Conservation (phyloP, 2,797 vertebrate genomes). For the Helicolenus hilgendorfi region DNA sequence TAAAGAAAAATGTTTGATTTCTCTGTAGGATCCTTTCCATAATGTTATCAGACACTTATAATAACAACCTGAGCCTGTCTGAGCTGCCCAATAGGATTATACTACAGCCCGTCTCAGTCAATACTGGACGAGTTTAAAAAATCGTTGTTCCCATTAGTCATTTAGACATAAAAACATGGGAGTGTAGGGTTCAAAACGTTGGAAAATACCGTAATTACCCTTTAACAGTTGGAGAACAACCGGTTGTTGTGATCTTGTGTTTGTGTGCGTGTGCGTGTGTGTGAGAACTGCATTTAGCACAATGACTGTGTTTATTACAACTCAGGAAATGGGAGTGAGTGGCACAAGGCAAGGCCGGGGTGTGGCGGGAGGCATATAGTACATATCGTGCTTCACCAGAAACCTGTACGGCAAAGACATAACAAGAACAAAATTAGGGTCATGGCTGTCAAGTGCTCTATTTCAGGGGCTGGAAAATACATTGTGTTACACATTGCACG, state of each 20-base stretch:
- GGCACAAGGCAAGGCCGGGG: slow-evolving; percentile 6
- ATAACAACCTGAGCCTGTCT: no score
- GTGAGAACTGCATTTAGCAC: slow-evolving; percentile 16
- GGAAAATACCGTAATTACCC: no score
- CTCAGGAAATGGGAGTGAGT: slow-evolving; percentile 43
- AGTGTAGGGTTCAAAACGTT: no score
- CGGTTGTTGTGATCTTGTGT: neutral
- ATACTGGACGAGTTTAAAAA: no score
- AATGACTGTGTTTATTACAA: slow-evolving; percentile 18
- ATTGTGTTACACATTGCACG: neutral
- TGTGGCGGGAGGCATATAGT: neutral
- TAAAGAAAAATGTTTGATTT: no score
- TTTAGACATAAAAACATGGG: no score
- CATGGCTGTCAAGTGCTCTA: neutral
- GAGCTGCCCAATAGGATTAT: no score
- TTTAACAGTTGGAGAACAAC: neutral
- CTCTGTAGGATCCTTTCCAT: no score
- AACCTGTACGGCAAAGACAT: neutral
- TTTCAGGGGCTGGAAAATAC: neutral
- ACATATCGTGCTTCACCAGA: slow-evolving; percentile 4
- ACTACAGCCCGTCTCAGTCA: neutral
- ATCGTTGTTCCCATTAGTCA: no score
- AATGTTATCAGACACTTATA: no score
- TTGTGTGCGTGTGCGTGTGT: neutral
- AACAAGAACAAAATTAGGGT: neutral